Percentiles rank a stretch among this genome's conserved stretches.
phyloP scores from a whole-genome alignment of 37 sponge, comb jelly and placozoan species.

The Aplysina aerophoba region DNA sequence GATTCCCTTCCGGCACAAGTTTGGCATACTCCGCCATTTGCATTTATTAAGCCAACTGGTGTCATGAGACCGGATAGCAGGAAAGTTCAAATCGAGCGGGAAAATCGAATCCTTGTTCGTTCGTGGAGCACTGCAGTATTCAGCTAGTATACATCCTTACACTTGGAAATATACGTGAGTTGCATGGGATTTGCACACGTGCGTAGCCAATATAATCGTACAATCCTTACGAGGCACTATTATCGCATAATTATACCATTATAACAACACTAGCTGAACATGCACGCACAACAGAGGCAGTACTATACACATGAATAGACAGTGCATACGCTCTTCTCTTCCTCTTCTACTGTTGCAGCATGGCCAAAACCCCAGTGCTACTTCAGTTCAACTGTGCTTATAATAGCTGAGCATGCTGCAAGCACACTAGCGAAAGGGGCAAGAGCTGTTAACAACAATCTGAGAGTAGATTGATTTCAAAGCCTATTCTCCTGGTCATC shows the following conservation, averaged over 20 bases:
- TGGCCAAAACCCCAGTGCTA: neutral
- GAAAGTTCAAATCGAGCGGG: too few relatives aligned
- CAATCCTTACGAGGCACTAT: too few relatives aligned
- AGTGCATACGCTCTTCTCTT: neutral
- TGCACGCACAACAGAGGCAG: neutral
- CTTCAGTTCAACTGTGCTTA: neutral
- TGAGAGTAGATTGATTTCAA: neutral
- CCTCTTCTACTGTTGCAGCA: neutral
- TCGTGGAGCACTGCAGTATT: neutral
- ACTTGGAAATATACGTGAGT: too few relatives aligned
- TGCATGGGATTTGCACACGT: too few relatives aligned
- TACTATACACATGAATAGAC: neutral
- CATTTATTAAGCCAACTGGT: too few relatives aligned
- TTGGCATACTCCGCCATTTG: neutral
- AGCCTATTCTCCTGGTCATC: neutral
- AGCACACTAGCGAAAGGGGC: neutral
- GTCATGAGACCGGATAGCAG: too few relatives aligned
- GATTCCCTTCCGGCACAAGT: neutral
- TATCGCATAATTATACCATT: too few relatives aligned
- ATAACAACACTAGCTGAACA: too few relatives aligned
- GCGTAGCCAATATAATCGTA: too few relatives aligned
- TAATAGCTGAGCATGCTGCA: neutral
- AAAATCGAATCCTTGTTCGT: too few relatives aligned
- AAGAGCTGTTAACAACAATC: neutral
- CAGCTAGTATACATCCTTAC: neutral